phyloP scores from a whole-genome alignment of 2,797 vertebrate species.

The Chelmon rostratus region DNA sequence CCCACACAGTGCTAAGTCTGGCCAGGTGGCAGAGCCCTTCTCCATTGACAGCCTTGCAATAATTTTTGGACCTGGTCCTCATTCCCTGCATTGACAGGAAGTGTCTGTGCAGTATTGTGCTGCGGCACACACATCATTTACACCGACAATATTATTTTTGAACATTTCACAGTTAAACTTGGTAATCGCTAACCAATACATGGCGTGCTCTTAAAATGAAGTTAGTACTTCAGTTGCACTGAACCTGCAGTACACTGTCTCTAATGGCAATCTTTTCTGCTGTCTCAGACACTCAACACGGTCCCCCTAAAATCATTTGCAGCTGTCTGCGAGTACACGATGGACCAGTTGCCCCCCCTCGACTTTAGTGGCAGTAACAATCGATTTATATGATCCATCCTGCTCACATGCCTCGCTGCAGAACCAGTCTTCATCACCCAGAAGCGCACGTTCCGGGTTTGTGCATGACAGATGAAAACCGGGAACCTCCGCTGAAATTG shows the following conservation, averaged over 20 bases:
- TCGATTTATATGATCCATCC: conserved; percentile 76
- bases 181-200: neutral
- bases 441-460: conserved; percentile 61
- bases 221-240: neutral
- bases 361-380: conserved; percentile 60
- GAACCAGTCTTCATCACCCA: conserved; percentile 69
- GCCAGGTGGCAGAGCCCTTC: conserved; percentile 49
- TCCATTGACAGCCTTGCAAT: conserved; percentile 43
- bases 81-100: conserved; percentile 37
- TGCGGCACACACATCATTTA: conserved; percentile 12
- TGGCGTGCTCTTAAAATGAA: neutral
- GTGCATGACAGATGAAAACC: conserved; percentile 68
- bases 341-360: conserved; percentile 41
- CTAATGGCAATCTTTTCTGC: conserved; percentile 25
- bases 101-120: conserved; percentile 14
- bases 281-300: conserved; percentile 25
- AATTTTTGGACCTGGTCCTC: conserved; percentile 28
- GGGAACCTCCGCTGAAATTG: conserved; percentile 51
- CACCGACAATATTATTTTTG: conserved; percentile 10
- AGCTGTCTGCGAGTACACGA: conserved; percentile 41
- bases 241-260: neutral
- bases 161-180: neutral
- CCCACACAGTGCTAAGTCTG: conserved; percentile 56
- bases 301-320: conserved; percentile 56
- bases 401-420: conserved; percentile 57